Percentiles rank a stretch among this genome's conserved stretches.
phyloP scores from a whole-genome alignment of 2,888 invertebrate species.

The Saturnia pavonia region DNA sequence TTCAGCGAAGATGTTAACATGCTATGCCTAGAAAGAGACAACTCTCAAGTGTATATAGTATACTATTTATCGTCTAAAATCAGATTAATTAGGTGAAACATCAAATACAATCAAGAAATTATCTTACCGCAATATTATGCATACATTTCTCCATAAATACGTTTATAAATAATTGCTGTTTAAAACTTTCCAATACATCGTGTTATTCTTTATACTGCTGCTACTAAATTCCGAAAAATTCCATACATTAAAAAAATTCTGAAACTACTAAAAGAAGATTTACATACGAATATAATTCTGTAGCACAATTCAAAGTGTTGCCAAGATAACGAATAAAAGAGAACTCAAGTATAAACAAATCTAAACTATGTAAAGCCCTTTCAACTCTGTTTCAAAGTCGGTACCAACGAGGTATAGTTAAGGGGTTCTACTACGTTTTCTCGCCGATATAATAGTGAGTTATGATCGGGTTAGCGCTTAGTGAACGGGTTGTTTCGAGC shows the following conservation, averaged over 20 bases:
- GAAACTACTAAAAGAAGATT: background rate
- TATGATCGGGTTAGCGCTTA: conserved; percentile 66
- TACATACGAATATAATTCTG: background rate
- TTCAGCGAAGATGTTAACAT: background rate
- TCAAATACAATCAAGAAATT: background rate
- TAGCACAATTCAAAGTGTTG: background rate
- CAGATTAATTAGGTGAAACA: background rate
- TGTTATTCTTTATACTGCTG: background rate
- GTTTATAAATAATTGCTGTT: background rate
- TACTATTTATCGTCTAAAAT: background rate
- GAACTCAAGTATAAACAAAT: background rate
- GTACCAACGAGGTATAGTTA: background rate
- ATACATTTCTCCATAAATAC: background rate
- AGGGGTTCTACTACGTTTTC: conserved; percentile 23
- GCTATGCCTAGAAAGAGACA: background rate
- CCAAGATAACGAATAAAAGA: background rate
- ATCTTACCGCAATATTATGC: background rate
- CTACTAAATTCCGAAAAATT: background rate
- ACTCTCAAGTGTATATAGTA: background rate
- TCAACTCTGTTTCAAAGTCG: background rate
- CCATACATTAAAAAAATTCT: background rate
- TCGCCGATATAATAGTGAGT: conserved; percentile 31
- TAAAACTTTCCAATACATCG: background rate
- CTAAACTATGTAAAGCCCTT: conserved; percentile 15
- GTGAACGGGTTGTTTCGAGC: conserved; percentile 68